Percentiles rank a stretch among this genome's conserved stretches.
Evolutionary conservation across 2,113 vertebrate genomes (phyloP).

Genomic region (Brachypodius melanocephalos): DNA sequence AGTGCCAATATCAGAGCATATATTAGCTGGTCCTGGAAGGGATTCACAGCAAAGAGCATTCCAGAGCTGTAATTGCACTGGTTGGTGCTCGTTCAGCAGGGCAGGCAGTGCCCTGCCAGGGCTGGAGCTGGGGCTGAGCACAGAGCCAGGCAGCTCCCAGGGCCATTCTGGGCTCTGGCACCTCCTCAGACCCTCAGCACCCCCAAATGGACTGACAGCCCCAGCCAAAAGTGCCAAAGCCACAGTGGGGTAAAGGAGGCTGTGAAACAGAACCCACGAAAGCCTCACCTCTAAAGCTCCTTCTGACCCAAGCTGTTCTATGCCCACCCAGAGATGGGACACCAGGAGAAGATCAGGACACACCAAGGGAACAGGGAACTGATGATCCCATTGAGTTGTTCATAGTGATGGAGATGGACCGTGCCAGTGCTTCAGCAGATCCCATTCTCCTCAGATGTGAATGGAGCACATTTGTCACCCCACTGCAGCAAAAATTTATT

Average conservation of each 20-base stretch:
- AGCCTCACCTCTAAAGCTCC: background rate
- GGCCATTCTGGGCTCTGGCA: rapidly evolving
- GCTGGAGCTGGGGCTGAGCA: background rate
- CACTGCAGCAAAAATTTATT: background rate
- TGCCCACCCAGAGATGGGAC: background rate
- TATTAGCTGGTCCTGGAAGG: constrained; percentile 3
- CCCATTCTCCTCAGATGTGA: background rate
- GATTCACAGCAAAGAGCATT: background rate
- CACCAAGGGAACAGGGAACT: rapidly evolving
- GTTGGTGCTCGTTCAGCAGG: background rate
- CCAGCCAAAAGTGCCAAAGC: background rate
- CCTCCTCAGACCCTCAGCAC: rapidly evolving
- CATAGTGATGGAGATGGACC: background rate
- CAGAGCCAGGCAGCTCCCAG: rapidly evolving
- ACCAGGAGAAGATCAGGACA: background rate
- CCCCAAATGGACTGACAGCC: background rate
- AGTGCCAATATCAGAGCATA: constrained; percentile 22
- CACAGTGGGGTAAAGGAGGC: background rate
- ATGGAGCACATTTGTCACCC: background rate
- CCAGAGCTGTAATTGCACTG: background rate
- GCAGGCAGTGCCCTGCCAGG: background rate
- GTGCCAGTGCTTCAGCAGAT: background rate
- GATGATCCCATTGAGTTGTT: background rate
- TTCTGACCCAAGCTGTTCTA: background rate
- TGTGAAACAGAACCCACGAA: rapidly evolving